Conservation (phyloP, 2,888 invertebrate genomes). For the Acrocyrtus sp. region DNA sequence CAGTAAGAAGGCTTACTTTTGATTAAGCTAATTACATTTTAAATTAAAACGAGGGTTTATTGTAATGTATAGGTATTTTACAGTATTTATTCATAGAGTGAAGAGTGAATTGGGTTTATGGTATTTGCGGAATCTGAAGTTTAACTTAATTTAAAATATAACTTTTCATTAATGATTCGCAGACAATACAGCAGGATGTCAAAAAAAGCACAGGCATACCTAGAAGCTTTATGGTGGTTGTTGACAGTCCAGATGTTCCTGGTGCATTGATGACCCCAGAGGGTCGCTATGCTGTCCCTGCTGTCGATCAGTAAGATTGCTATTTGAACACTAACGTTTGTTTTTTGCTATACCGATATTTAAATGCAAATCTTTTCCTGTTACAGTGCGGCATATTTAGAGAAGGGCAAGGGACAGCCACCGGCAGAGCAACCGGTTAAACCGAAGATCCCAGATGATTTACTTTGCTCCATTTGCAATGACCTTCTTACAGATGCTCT, state of each 20-base stretch:
- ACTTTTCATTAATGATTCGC: neutral
- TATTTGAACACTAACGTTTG: too few relatives aligned
- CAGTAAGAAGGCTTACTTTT: conserved; percentile 66
- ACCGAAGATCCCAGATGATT: conserved; percentile 85
- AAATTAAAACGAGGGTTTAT: too few relatives aligned
- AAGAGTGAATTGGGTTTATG: conserved; percentile 30
- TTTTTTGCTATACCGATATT: conserved; percentile 7
- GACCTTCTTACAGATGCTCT: conserved; percentile 95
- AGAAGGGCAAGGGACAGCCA: conserved; percentile 49
- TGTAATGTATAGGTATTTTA: neutral
- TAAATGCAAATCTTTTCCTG: conserved; percentile 1
- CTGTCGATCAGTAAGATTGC: conserved; percentile 82
- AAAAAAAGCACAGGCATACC: conserved; percentile 98
- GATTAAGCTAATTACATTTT: neutral
- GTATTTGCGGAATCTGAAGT: too few relatives aligned
- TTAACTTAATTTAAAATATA: neutral
- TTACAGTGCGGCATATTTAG: conserved; percentile 65
- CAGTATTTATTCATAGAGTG: neutral
- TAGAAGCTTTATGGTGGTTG: conserved; percentile 92
- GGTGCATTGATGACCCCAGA: conserved; percentile 92
- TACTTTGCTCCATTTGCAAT: conserved; percentile 91
- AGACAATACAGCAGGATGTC: conserved; percentile 71
- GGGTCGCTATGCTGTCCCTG: conserved; percentile 88
- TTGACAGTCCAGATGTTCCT: conserved; percentile 87
- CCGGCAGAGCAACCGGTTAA: conserved; percentile 65